These are phyloP conservation scores for Todus mexicanus DNA, from an alignment of 2,797 vertebrate genomes.

Conservation along the genomic window DNA sequence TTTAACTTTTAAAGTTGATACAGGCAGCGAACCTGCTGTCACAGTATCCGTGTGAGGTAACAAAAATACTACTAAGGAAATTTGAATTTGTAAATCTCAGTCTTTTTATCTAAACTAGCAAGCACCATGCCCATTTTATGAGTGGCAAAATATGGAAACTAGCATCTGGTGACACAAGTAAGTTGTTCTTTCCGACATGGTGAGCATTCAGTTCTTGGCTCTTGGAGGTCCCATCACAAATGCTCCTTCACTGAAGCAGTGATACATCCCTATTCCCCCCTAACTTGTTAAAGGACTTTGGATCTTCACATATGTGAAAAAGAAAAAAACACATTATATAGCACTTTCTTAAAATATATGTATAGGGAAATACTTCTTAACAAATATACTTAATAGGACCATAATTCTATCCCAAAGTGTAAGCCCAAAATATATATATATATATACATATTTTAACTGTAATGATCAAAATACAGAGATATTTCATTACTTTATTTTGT, in stretches of 20 bases:
- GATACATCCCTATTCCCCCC: background rate
- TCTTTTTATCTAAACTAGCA: background rate
- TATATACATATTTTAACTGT: too few relatives aligned
- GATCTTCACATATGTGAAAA: background rate
- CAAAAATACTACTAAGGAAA: background rate
- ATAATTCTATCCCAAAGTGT: background rate
- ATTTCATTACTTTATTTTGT: background rate
- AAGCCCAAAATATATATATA: background rate
- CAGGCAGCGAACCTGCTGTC: background rate
- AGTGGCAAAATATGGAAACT: background rate
- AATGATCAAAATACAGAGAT: background rate
- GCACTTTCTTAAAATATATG: background rate
- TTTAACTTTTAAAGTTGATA: background rate
- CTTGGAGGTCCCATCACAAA: background rate
- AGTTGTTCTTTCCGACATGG: background rate
- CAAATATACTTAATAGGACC: background rate
- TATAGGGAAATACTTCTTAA: background rate
- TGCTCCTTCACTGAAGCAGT: background rate
- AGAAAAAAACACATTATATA: background rate
- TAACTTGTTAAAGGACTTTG: background rate
- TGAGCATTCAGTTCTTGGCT: background rate
- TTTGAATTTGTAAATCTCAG: background rate
- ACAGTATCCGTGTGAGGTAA: background rate
- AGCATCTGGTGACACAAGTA: fast-evolving
- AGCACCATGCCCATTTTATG: background rate